Conservation (phyloP, 2,888 invertebrate genomes). For the Drosophila crucigera region DNA sequence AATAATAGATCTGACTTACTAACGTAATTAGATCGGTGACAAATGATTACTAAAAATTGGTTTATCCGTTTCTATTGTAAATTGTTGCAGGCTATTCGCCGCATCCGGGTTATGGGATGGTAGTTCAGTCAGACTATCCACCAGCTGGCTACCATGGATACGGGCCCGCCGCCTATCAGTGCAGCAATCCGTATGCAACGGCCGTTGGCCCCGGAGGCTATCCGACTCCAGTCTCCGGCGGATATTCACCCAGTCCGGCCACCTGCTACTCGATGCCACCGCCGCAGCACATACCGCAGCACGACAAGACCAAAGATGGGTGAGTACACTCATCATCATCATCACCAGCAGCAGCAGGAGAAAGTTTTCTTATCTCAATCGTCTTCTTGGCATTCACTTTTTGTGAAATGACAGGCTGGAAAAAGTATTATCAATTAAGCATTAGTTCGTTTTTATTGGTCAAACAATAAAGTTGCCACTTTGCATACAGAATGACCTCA, state of each 20-base stretch:
- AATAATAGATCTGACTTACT: too few relatives aligned
- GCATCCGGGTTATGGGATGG: constrained; percentile 93
- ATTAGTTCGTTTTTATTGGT: neutral
- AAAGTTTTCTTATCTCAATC: neutral
- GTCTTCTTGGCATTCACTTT: neutral
- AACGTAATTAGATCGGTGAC: neutral
- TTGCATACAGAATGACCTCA: neutral
- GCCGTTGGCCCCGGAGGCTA: constrained; percentile 86
- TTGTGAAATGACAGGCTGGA: neutral
- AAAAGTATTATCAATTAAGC: neutral
- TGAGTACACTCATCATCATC: constrained; percentile 68
- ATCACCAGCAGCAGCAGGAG: neutral
- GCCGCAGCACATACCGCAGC: constrained; percentile 91
- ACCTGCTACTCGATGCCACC: constrained; percentile 96
- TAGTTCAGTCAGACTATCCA: constrained; percentile 92
- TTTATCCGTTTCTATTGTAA: neutral
- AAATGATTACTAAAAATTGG: neutral
- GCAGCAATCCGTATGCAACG: constrained; percentile 86
- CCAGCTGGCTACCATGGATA: constrained; percentile 90
- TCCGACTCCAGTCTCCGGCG: constrained; percentile 90
- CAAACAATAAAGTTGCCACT: neutral
- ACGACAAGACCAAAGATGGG: constrained; percentile 89
- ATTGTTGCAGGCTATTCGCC: constrained; percentile 91
- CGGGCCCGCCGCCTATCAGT: constrained; percentile 88
- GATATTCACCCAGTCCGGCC: constrained; percentile 89